A percentile compares a stretch with the other conserved stretches of the same genome.
phyloP scores from a whole-genome alignment of 2,113 vertebrate genomes.

The Etia nguti region DNA sequence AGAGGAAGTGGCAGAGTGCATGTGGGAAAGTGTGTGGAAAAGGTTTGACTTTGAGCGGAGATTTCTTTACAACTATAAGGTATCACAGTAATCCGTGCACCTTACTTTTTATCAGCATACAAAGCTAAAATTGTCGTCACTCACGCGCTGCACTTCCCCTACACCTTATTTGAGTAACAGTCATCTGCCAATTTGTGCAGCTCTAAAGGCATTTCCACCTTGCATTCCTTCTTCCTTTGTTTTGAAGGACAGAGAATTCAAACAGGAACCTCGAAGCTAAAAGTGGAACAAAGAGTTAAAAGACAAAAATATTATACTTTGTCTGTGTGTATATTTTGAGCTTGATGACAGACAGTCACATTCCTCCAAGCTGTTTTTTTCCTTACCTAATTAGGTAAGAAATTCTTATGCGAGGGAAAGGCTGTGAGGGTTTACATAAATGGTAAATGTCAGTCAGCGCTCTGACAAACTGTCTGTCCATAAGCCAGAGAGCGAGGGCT shows the following conservation, averaged over 20 bases:
- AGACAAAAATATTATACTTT: background rate
- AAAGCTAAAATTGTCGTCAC: background rate
- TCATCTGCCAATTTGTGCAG: background rate
- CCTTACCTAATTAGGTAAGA: background rate
- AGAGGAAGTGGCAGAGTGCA: background rate
- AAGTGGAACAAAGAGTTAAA: constrained; percentile 29
- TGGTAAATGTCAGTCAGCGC: background rate
- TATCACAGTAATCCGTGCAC: background rate
- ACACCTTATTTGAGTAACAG: background rate
- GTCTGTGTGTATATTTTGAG: background rate
- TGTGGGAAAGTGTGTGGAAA: background rate
- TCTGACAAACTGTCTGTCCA: background rate
- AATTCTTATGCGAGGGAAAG: background rate
- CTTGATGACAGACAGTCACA: background rate
- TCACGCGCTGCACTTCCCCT: background rate
- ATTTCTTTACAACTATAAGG: background rate
- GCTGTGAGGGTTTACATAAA: background rate
- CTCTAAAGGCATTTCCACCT: constrained; percentile 26
- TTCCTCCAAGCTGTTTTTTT: background rate
- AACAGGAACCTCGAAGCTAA: constrained; percentile 19
- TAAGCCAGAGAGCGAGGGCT: background rate
- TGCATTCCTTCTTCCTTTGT: constrained; percentile 18
- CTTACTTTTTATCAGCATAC: background rate
- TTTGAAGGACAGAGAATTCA: background rate
- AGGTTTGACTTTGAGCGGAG: background rate